Base-by-base conservation (phyloP, 2,113 vertebrate species). In the Brachirus orientalis region DNA sequence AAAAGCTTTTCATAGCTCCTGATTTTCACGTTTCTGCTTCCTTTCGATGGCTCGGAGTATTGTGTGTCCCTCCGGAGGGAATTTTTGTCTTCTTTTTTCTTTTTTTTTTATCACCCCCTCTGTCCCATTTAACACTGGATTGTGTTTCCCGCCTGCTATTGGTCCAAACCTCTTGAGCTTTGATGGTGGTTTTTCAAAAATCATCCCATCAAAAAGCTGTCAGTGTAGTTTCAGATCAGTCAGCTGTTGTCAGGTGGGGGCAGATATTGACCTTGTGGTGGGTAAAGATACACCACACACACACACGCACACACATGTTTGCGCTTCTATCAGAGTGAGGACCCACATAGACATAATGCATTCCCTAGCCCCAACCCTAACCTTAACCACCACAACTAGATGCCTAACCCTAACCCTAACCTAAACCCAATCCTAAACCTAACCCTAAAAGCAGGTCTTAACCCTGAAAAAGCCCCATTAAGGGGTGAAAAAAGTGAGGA, bases 191-290 rank as follows among this genome's bases (percentile, higher is more conserved):
- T 88, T 80, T 77, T 84, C 77, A 74, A 85, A 83, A 87, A 83
- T 77, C 85, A 83, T 86, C 75, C 70, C 83, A 86, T 86, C 85
- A 85, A 76, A 86, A 88, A 80, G 76, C 82, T 81, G 85, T 89
- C 90, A 66, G 85, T 47, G 69, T 76, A 68, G 83, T 54, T 87
- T 76, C 63, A 62, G 63, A 85, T 89, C 86, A 88, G 65, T 48
- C 17, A 38, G 76, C 76, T 74, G 81, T 80, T 78, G 72, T 61
- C 77, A 22, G 77, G 75, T 60, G 56, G 63, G 22, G 77, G 72
- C 83, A 81, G 74, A 81, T 85, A 85, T 84, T 84, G 87, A 90
- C 83, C 87, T 82, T 86, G 82, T 52, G 79, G 82, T 74, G 45
- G 75, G 77, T 63, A 79, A 28, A 85, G 63, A 45, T 48, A 76